phyloP scores from a whole-genome alignment of 2,113 vertebrate genomes.

The Bujurquina vittata region DNA sequence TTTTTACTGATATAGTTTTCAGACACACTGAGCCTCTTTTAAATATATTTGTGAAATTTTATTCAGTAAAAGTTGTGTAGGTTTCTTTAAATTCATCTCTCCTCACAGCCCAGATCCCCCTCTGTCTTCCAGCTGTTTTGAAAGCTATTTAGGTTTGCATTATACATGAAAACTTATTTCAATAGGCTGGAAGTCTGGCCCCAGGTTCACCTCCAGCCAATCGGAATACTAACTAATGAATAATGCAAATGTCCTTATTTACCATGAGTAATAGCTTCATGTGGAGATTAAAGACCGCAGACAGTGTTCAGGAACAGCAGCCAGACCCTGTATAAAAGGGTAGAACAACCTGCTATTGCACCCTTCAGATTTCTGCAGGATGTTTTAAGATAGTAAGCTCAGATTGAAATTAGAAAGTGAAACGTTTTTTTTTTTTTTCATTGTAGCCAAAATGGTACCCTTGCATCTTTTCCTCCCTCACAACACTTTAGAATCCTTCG shows the following conservation, averaged over 20 bases:
- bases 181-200: constrained; percentile 26
- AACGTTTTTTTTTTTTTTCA: not conserved
- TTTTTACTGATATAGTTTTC: not conserved
- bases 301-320: not conserved
- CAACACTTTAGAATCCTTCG: too few relatives aligned
- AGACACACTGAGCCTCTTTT: not conserved
- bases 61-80: not conserved
- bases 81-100: constrained; percentile 16
- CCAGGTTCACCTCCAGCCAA: constrained; percentile 32
- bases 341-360: not conserved
- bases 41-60: not conserved
- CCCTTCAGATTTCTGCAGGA: not conserved
- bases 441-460: not conserved
- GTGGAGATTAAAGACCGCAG: constrained; percentile 9
- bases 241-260: constrained; percentile 40
- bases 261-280: constrained; percentile 32
- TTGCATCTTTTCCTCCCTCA: too few relatives aligned
- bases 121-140: constrained; percentile 38
- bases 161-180: constrained; percentile 34
- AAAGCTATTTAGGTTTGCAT: constrained; percentile 41
- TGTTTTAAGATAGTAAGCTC: not conserved
- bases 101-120: not conserved
- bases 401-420: not conserved
- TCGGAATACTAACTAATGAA: constrained; percentile 34
- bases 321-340: not conserved